A percentile compares a stretch with the other conserved stretches of the same genome.
phyloP scores from a whole-genome alignment of 2,113 vertebrate genomes.

The Syngnathoides biaculeatus region DNA sequence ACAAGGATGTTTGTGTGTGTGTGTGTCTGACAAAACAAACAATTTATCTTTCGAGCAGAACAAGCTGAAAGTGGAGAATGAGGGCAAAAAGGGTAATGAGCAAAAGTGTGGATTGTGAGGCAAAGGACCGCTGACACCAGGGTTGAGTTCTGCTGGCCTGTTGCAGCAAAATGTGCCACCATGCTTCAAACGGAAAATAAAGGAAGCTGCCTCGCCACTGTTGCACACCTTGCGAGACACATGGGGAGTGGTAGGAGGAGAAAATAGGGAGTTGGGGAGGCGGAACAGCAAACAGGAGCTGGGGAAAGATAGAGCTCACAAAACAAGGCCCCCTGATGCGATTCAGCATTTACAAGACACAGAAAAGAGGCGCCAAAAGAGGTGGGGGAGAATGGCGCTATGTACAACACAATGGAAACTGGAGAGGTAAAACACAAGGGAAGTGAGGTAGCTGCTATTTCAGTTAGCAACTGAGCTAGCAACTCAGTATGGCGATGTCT shows the following conservation, averaged over 20 bases:
- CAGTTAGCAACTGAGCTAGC: conserved; percentile 13
- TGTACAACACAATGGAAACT: conserved; percentile 23
- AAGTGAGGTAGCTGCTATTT: conserved; percentile 23
- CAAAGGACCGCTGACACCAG: conserved; percentile 36
- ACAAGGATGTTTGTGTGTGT: conserved; percentile 34
- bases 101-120: conserved; percentile 23
- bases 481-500: conserved; percentile 38
- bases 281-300: conserved; percentile 12
- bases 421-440: conserved; percentile 19
- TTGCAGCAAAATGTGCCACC: conserved; percentile 44
- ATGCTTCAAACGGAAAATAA: conserved; percentile 39
- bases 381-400: not conserved
- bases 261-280: not conserved
- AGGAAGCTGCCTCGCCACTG: conserved; percentile 23
- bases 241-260: not conserved
- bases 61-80: conserved; percentile 31
- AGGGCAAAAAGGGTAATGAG: conserved; percentile 37
- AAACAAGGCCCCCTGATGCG: conserved; percentile 38
- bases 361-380: conserved; percentile 1
- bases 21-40: conserved; percentile 36
- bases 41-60: conserved; percentile 48
- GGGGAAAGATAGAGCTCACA: conserved; percentile 35
- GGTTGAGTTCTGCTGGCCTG: conserved; percentile 23
- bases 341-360: conserved; percentile 43
- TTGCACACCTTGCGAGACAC: conserved; percentile 35